These are phyloP conservation scores for Cerastoderma edule DNA, from an alignment of 2,888 invertebrate genomes.

Conservation along the genomic window DNA sequence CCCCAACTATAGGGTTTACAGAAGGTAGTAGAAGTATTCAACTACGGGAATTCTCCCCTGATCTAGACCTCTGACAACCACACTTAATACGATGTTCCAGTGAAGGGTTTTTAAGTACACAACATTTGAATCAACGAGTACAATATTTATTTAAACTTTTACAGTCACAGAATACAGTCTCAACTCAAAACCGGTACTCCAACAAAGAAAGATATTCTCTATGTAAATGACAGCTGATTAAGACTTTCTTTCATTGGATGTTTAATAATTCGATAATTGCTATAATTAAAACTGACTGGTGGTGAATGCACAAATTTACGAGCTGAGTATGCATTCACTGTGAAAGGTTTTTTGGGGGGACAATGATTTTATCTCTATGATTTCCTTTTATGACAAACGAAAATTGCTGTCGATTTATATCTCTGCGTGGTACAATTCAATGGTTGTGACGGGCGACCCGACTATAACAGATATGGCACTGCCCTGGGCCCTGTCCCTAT, in stretches of 20 bases:
- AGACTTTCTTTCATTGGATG: slow-evolving; percentile 9
- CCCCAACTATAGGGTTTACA: too few species aligned
- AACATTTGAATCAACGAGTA: too few species aligned
- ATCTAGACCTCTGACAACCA: too few species aligned
- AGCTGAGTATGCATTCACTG: slow-evolving; percentile 16
- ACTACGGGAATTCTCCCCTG: too few species aligned
- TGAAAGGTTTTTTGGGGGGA: neutral
- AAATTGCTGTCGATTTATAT: slow-evolving; percentile 23
- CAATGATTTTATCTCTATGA: neutral
- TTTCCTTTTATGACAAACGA: slow-evolving; percentile 23
- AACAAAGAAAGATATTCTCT: slow-evolving; percentile 12
- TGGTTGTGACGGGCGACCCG: neutral
- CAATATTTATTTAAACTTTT: too few species aligned
- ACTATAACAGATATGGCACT: neutral
- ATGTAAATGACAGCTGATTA: slow-evolving; percentile 19
- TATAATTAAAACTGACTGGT: slow-evolving; percentile 25
- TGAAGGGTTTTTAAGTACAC: too few species aligned
- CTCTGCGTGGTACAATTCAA: slow-evolving; percentile 7
- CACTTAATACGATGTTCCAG: too few species aligned
- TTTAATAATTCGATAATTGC: slow-evolving; percentile 28
- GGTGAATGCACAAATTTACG: slow-evolving; percentile 19
- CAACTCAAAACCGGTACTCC: too few species aligned
- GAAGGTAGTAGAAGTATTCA: too few species aligned
- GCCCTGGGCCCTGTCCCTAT: neutral
- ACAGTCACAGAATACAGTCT: too few species aligned